Base-by-base conservation (phyloP, 2,888 invertebrate genomes). In the Hypsopygia costalis region DNA sequence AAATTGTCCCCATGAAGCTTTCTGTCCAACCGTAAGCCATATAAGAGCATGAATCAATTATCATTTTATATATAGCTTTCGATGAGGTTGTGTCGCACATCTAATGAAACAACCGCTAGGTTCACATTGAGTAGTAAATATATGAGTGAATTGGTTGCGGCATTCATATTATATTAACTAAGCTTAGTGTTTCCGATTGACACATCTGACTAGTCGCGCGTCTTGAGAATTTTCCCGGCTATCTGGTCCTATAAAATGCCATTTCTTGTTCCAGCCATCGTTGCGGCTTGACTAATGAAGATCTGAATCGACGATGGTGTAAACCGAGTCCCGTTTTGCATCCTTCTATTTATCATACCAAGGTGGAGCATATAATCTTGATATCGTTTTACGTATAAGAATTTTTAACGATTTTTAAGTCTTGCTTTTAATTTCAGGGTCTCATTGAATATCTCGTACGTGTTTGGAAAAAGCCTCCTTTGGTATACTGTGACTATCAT, bases 221-320 rank as follows among this genome's bases (percentile, higher is more conserved):
- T 11, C 27, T 12, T 28, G 25, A 16, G 39, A 39, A 65, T 62
- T 73, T 80, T 78, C 76, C 78, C 69, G 67, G 69, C 69, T 69
- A 69, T 67, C 62, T 58, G 53, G 57, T 57, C 61, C 62, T 69
- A 59, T 72, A 69, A 74, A 69, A 63, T 68, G 62, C 65, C 54
- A 63, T 73, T 70, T 77, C 71, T 81, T 79, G 70, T 90, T 90
- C 46, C 89, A 95, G 95, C 80, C 93, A 95, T 79, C 92, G 96
- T 54, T 95, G 95, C 88, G 95, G 95, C 36, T 81, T 96, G 71
- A 94, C 94, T 63, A 95, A 94, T 72, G 94, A 94, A 82, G 96
- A 97, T 86, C 86, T 97, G 73, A 97, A 97, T 85, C 91, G 96
- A 56, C 91, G 94, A 42, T 97, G 96, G 96, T 92, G 92, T 68